Percentiles rank a stretch among this genome's conserved stretches.
Conservation (phyloP, 1,140 invertebrate genomes). For the Apolygus lucorum region DNA sequence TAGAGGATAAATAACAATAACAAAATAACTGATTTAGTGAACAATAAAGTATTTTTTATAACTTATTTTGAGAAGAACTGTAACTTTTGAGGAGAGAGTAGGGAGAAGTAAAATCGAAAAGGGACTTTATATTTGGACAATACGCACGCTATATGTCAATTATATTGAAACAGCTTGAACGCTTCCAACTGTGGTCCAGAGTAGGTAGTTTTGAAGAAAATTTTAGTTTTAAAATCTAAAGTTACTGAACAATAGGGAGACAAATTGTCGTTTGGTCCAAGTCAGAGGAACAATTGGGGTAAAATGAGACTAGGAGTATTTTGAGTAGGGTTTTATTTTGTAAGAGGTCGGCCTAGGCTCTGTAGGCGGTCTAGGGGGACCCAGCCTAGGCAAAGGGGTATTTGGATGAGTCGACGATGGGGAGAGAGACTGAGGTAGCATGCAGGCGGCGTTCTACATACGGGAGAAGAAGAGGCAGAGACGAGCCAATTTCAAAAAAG, state of each 20-base stretch:
- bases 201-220: neutral
- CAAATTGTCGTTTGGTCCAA: no score
- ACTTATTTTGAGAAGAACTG: neutral
- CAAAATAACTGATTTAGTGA: neutral
- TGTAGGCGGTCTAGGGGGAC: no score
- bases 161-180: constrained; percentile 19
- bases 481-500: constrained; percentile 59
- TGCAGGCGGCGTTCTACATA: constrained; percentile 83
- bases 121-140: constrained; percentile 13
- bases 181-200: constrained; percentile 19
- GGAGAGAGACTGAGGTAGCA: constrained; percentile 36
- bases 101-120: no score
- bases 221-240: constrained; percentile 11
- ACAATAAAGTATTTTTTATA: neutral
- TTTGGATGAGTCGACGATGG: constrained; percentile 11
- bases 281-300: no score
- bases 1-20: neutral
- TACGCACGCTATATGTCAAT: constrained; percentile 22
- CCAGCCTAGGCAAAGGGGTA: no score
- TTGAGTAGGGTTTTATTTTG: no score
- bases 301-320: no score
- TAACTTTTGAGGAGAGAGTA: no score
- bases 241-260: no score
- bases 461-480: constrained; percentile 73
- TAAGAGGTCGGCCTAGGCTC: no score